Evolutionary conservation across 92 coral and sea anemone genomes (phyloP).

Genomic region (Paramuricea clavata): DNA sequence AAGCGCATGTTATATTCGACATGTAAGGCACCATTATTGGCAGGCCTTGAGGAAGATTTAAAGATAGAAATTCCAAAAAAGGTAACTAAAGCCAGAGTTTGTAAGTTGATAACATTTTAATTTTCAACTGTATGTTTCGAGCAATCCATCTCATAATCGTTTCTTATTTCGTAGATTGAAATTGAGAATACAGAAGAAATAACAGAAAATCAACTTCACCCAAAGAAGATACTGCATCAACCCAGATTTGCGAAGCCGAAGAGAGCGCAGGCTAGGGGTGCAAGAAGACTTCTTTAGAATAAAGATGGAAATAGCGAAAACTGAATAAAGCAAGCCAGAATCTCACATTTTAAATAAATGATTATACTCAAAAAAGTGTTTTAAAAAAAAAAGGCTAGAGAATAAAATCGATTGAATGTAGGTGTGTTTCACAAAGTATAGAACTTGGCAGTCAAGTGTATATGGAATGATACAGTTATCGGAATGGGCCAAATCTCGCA

Average conservation of each 20-base stretch:
- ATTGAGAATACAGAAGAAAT: constrained; percentile 83
- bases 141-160: too few species aligned
- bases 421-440: too few species aligned
- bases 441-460: too few species aligned
- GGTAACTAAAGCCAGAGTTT: constrained; percentile 68
- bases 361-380: too few species aligned
- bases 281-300: constrained; percentile 69
- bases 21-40: constrained; percentile 90
- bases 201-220: constrained; percentile 90
- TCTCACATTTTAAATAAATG: constrained; percentile 56
- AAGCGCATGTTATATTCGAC: constrained; percentile 98
- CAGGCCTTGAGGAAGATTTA: constrained; percentile 73
- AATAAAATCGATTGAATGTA: too few species aligned
- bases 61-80: constrained; percentile 82
- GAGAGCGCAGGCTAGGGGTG: constrained; percentile 87
- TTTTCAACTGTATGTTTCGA: too few species aligned
- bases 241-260: constrained; percentile 97
- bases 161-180: constrained; percentile 82
- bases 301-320: constrained; percentile 12
- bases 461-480: too few species aligned
- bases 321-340: background rate
- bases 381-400: too few species aligned
- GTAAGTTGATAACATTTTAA: too few species aligned
- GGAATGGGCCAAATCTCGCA: too few species aligned
- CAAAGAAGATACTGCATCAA: constrained; percentile 83